Base-by-base conservation (phyloP, 2,113 vertebrate genomes). In the Lontra canadensis region DNA sequence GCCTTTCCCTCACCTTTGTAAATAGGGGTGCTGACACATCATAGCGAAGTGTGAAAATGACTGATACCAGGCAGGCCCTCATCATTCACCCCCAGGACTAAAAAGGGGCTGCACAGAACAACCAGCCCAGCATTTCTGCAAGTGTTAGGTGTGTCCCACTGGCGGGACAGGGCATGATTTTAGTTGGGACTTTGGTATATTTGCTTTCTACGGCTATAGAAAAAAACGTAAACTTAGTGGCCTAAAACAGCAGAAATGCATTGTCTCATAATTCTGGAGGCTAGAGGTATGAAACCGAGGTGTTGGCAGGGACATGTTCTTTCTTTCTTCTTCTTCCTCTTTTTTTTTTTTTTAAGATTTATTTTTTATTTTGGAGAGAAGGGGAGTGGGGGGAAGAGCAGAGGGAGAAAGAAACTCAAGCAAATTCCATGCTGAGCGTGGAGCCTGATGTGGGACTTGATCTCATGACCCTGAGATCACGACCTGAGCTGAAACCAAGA, bases 51-150 rank as follows among this genome's bases (percentile, higher is more conserved):
- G 2, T 65, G 57, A 84, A 90, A 52, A 25, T n/a, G 82, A 71
- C 42, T 3, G 11, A 31, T 25, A 20, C 0, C 1, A 1, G 7
- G 20, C 23, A 7, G 42, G 63, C 55, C 80, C 42, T 31, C n/a
- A 21, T 39, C 17, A 42, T 47, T 34, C 4, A 18, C 9, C 14
- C 7, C n/a, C 8, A 8, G 71, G 63, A 2, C 49, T 44, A 11
- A 12, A 55, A 42, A 69, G 73, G 59, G 13, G 67, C 36, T 17
- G 31, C 36, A 14, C 3, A 1, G 25, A 73, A 31, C 49, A 67
- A 34, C 42, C 2, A 20, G 84, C 9, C 39, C 25, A 18, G 42
- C 42, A 17, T 57, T 55, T 63, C 65, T 63, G 18, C 11, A 11
- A 34, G 15, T 10, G 23, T 34, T 71, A 47, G 47, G 44, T 5